Conservation (phyloP, 30 jellyfish, hydroid and myxozoan species). For the Aurelia aurita complex sp. Pacific region DNA sequence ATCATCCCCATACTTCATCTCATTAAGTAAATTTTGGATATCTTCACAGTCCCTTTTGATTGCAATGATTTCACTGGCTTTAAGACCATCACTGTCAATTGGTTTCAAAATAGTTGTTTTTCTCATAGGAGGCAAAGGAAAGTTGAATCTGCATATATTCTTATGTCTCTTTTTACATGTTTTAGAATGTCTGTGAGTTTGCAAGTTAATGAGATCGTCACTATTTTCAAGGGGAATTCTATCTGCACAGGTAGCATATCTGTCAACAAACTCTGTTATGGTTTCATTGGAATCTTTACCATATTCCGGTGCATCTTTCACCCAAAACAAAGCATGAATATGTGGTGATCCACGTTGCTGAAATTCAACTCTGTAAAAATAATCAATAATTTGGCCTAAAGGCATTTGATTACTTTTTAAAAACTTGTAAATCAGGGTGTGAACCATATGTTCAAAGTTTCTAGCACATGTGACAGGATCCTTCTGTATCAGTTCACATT, state of each 20-base stretch:
- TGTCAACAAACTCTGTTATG: slow-evolving; percentile 13
- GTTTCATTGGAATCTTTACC: background rate
- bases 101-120: slow-evolving; percentile 20
- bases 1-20: slow-evolving; percentile 25
- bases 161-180: slow-evolving; percentile 40
- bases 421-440: background rate
- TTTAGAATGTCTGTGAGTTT: slow-evolving; percentile 60
- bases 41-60: background rate
- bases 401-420: slow-evolving; percentile 12
- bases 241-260: slow-evolving; percentile 15
- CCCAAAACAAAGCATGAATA: slow-evolving; percentile 44
- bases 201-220: slow-evolving; percentile 10
- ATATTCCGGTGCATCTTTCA: slow-evolving; percentile 23
- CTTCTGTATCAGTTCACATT: background rate
- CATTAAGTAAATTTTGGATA: background rate
- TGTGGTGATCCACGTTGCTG: slow-evolving; percentile 54
- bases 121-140: slow-evolving; percentile 42
- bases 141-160: slow-evolving; percentile 44
- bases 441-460: slow-evolving; percentile 24
- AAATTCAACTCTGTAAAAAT: slow-evolving; percentile 33
- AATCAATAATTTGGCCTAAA: background rate
- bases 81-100: background rate
- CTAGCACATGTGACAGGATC: slow-evolving; percentile 23
- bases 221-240: background rate
- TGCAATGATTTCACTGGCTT: too few relatives aligned